A percentile compares a stretch with the other conserved stretches of the same genome.
Conservation (phyloP, 2,888 invertebrate species). For the Acrobasis consociella region DNA sequence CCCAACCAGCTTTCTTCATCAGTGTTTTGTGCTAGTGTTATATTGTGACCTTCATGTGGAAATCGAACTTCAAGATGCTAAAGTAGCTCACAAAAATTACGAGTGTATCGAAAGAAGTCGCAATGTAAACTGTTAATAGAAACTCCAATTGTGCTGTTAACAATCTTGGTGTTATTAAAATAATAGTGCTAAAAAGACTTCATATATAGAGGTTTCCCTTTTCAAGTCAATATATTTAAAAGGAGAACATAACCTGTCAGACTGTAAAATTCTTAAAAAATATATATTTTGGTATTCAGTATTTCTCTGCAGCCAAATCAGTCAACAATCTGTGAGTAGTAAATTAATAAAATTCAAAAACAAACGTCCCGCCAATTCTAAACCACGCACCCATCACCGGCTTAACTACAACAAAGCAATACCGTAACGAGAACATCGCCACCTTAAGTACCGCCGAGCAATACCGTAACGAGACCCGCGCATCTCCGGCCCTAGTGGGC, state of each 20-base stretch:
- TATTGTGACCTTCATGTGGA: constrained; percentile 14
- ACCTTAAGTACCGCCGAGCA: neutral
- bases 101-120: neutral
- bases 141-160: constrained; percentile 15
- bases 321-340: too few species aligned
- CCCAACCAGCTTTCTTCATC: constrained; percentile 36
- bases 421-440: constrained; percentile 1
- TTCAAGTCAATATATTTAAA: too few species aligned
- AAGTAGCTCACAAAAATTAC: constrained; percentile 14
- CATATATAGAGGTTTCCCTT: neutral
- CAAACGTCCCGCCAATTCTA: neutral
- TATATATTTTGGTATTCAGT: too few species aligned
- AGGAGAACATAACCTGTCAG: too few species aligned
- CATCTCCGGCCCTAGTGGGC: constrained; percentile 8
- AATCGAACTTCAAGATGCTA: constrained; percentile 23
- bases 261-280: too few species aligned
- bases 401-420: neutral
- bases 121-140: constrained; percentile 19
- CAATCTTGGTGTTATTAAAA: constrained; percentile 1
- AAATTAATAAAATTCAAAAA: neutral
- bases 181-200: neutral
- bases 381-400: neutral
- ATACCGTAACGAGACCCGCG: constrained; percentile 13
- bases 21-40: constrained; percentile 13
- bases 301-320: too few species aligned